Base-by-base conservation (phyloP, 1,140 invertebrate genomes). In the Drosophila subpulchrella region DNA sequence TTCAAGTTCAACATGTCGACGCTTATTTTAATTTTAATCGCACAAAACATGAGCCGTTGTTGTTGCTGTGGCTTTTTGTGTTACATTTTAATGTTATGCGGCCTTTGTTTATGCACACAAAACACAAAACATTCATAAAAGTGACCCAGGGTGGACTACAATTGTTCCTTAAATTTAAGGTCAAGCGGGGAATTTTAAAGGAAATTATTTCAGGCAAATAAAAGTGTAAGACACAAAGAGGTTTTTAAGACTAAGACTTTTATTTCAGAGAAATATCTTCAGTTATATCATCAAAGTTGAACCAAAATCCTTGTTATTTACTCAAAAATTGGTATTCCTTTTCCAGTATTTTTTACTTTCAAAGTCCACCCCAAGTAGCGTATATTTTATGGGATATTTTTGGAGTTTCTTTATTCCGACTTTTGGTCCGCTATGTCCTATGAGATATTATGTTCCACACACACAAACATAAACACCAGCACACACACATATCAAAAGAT, bases 401-500 rank as follows among this genome's bases (percentile, higher is more conserved):
- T 44, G 30, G 51, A 20, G 53, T 50, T 42, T 46, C 62, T 71
- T 75, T 78, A 79, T 78, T 48, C 74, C 53, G 41, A 75, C 59
- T 55, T 55, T 74, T 51, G 57, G 68, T 20, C 59, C 54, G 41
- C 60, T 47, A 56, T 66, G 60, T 65, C 59, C 60, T 67, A 68
- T 68, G 46, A 41, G 51, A 60, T 60, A 70, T 48, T 56, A 73
- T 38, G 55, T 54, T 34, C 48, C 39, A 54, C 57, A 27, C 67
- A 55, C 68, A 41, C 57, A 77, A 41, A 27, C 20, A 15, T 30
- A 32, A 27, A 50, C 48, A 51, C 48, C 3, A 51, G 30, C 66
- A 42, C 47, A 73, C 75, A 85, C 66, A 42, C 47, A 73, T 78
- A 85, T 85, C 78, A 81, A 75, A 63, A 85, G 82, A 85, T 86